phyloP scores from a whole-genome alignment of 2,797 vertebrate species.

The Myotis planiceps region DNA sequence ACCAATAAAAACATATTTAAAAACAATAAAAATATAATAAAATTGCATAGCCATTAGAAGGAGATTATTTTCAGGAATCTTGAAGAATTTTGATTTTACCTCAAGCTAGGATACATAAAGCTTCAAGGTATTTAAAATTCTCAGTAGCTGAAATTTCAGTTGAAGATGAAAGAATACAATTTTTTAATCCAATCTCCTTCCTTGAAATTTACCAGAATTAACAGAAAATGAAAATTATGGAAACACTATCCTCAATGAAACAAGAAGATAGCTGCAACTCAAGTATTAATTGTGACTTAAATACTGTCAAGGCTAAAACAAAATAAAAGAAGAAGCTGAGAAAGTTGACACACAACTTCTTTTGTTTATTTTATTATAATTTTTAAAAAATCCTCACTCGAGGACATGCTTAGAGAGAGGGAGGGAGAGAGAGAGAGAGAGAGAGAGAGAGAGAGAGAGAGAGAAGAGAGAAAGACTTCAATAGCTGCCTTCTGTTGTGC shows the following conservation, averaged over 20 bases:
- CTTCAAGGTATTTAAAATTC: not conserved
- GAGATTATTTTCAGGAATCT: not conserved
- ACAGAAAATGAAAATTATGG: slow-evolving; percentile 35
- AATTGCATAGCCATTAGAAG: not conserved
- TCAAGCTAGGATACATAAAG: slow-evolving; percentile 38
- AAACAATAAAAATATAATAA: not conserved
- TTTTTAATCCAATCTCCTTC: slow-evolving; percentile 22
- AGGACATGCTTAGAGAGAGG: not conserved
- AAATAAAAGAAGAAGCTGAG: not conserved
- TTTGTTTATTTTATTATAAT: not conserved
- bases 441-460: no score
- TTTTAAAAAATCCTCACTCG: not conserved
- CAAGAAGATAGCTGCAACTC: not conserved
- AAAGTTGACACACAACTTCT: not conserved
- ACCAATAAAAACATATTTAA: not conserved
- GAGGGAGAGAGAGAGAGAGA: no score
- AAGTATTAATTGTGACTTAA: not conserved
- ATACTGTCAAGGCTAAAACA: not conserved
- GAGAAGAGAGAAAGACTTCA: no score
- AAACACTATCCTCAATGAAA: not conserved
- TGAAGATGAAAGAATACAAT: not conserved
- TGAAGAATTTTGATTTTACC: slow-evolving; percentile 55
- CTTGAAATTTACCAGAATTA: slow-evolving; percentile 3
- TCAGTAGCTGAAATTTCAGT: slow-evolving; percentile 23
- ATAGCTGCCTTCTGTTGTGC: no score